Evolutionary conservation across 2,113 vertebrate species (phyloP), one percentile per base, ranked within the genome.

Genomic region (Syngnathus typhle): DNA sequence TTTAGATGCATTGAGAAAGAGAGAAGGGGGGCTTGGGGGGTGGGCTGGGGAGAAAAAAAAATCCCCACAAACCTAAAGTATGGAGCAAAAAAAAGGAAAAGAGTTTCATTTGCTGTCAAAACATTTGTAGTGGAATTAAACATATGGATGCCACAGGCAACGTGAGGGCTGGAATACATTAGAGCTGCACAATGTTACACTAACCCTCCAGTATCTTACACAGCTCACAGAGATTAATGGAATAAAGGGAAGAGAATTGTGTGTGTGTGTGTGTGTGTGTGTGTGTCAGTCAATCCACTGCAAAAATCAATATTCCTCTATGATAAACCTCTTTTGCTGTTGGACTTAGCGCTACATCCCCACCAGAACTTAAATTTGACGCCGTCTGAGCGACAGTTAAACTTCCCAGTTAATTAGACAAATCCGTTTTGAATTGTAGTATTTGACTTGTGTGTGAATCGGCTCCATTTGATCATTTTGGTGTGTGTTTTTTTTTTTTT

Each of bases 51-150:
- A 55, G 19, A 21, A 68, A 41, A 63, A 51, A 27, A 38, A 46
- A 16, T 60, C 47, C 15, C 21, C 47, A 73, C 69, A 78, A 71
- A 46, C 27, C 36, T 61, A 69, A 62, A 62, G 18, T 47, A 73
- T 70, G 65, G 41, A 56, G 63, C 39, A 67, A 64, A 72, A 32
- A 32, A 32, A 32, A 32, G 27, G 59, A 80, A 78, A 74, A 69
- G 65, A 81, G 72, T 82, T 84, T 86, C 74, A 82, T 86, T 88
- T 82, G 70, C 81, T 86, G 85, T 87, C 66, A 83, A 87, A 87
- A 87, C 87, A 86, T 85, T 84, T 86, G 85, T 87, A 78, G 81
- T 84, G 84, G 77, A 87, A 86, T 88, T 88, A 88, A 88, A 88
- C 87, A 86, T 84, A 88, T 85, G 85, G 84, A 84, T 79, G 83